A percentile compares a stretch with the other conserved stretches of the same genome.
phyloP scores from a whole-genome alignment of 2,888 invertebrate species.

The Platycnemis pennipes region DNA sequence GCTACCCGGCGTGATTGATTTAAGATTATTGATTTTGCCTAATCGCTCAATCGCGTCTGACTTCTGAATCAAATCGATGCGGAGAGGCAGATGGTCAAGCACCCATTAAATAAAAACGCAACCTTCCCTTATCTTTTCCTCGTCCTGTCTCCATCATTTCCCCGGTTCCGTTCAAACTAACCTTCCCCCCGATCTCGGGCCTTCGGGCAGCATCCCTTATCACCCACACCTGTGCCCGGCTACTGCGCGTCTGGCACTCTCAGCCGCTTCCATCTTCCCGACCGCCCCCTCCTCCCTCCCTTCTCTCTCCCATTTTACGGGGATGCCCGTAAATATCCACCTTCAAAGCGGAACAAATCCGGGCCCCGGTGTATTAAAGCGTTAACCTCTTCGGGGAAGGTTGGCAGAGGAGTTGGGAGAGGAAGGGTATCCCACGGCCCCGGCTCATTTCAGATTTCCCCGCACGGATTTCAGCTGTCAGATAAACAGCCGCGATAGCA shows the following conservation, averaged over 20 bases:
- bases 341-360: conserved; percentile 18
- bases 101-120: not conserved
- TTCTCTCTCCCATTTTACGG: not conserved
- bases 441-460: not conserved
- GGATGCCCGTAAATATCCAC: conserved; percentile 1
- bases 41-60: too few species aligned
- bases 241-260: not conserved
- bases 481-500: not conserved
- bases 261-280: not conserved
- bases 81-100: not conserved
- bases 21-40: too few species aligned
- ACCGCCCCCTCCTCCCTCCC: not conserved
- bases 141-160: not conserved
- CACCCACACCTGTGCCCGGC: conserved; percentile 11
- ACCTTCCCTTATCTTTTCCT: not conserved
- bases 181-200: not conserved
- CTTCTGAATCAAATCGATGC: not conserved
- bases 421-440: not conserved
- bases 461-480: not conserved
- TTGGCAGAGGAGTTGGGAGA: not conserved
- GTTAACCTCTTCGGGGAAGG: not conserved
- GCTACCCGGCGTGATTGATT: too few species aligned
- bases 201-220: not conserved
- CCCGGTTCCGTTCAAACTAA: not conserved
- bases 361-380: not conserved